Evolutionary conservation across 2,113 vertebrate species (phyloP), one percentile per base, ranked within the genome.

Genomic region (Bothrops jararaca): DNA sequence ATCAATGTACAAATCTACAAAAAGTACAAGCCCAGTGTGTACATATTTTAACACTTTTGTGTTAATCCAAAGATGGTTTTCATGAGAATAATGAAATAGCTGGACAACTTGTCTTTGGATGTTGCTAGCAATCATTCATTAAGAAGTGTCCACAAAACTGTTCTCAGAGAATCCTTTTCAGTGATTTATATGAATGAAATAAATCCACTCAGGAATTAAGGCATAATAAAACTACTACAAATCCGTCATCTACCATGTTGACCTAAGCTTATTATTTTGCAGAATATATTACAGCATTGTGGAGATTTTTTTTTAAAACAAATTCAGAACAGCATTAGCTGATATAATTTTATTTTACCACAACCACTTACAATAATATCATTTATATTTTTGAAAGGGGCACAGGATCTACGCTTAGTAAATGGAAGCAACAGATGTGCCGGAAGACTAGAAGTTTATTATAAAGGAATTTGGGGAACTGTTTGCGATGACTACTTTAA

Each of bases 401-500:
- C 92, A 29, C 92, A 93, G 45, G 7, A 93, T 5, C 48, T 94
- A 15, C 91, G 93, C 26, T 92, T 94, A 56, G 29, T 53, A 24
- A 92, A 92, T 48, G 88, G 48, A 87, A 58, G 80, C 52, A 52
- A 90, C 57, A 23, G 50, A 45, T 94, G 93, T 74, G 87, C 1
- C 11, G 93, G 93, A 53, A 91, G 93, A 74, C 42, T 94, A 74
- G 93, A 94, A 23, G 60, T 94, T 45, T 85, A n/a, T 26, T 39
- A 92, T 69, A 0, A 64, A 20, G 90, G 85, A 24, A 1, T 1
- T 10, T 94, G 94, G 94, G 92, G 90, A 7, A 92, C 92, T 34
- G 52, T 94, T 69, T 95, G 94, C 39, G 94, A 93, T 50, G 93
- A 95, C 13, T 0, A 10, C 23, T 95, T 94, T 90, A 15, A 45